Percentiles rank a stretch among this genome's conserved stretches.
phyloP scores from a whole-genome alignment of 1,140 invertebrate genomes.

The Yoshiicerus persimilis region DNA sequence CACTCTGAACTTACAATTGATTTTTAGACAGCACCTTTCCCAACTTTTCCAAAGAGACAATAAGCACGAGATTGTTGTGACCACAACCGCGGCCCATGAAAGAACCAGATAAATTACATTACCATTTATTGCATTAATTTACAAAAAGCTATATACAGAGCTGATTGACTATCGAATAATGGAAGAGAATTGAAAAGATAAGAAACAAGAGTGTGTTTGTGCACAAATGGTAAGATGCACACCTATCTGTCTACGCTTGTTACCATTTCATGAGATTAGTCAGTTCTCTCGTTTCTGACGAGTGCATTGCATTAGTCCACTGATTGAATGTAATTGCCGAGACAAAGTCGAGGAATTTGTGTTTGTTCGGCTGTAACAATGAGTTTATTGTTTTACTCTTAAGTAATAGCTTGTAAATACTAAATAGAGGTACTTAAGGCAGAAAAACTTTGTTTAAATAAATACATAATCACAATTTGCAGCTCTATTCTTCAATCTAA shows the following conservation, averaged over 20 bases:
- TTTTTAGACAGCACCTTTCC: background rate
- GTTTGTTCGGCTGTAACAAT: conserved; percentile 4
- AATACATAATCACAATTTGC: background rate
- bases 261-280: background rate
- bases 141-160: background rate
- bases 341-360: background rate
- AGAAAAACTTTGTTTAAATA: background rate
- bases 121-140: background rate
- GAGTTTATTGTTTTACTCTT: background rate
- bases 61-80: background rate
- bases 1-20: background rate
- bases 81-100: background rate
- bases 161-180: background rate
- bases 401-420: background rate
- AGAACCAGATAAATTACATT: background rate
- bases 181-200: background rate
- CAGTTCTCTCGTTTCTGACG: background rate
- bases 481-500: background rate
- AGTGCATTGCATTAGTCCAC: background rate
- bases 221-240: background rate
- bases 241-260: background rate
- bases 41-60: background rate
- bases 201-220: background rate
- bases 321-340: background rate
- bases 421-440: background rate